Base-by-base conservation (phyloP, 2,797 vertebrate species). In the Pangasius mekongensis region DNA sequence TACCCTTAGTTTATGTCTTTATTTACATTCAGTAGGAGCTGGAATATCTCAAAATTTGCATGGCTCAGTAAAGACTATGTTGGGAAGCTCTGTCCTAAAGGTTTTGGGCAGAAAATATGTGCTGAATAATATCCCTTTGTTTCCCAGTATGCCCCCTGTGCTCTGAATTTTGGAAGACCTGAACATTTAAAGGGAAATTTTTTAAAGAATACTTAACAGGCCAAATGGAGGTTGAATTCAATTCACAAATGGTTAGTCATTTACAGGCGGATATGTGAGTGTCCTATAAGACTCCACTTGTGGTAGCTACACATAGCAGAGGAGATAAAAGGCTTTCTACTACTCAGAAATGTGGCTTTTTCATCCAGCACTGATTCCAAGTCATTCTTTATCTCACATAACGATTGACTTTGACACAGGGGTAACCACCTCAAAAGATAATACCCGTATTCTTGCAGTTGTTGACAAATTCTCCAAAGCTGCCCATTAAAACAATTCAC, bases 391-490 rank as follows among this genome's bases (percentile, higher is more conserved):
- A 9, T 83, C 27, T 18, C 27, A 18, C 5, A 66, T 83, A 66
- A 16, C 43, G 16, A 66, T 18, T 66, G 39, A n/a, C 43, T 47
- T 83, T 81, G 77, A 58, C 7, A 81, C 30, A 81, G 20, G 20
- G 6, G 13, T 81, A 81, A 81, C 60, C 39, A 83, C 39, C 30
- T 66, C 16, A 83, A 58, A 62, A 27, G 60, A 83, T 83, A 47
- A 64, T 64, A 27, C 58, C 81, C n/a, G 24, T 16, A 83, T 83
- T 83, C 81, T 47, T 64, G 81, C 22, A 27, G 22, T 64, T 83
- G 36, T 64, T 83, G 36, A n/a, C 80, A 52, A 67, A 47, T 67
- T 67, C 43, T 84, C 22, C 16, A 47, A n/a, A 67, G 13, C 43
- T 66, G 39, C 62, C 62, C 47, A 5, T 84, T 52, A 54, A 52